Base-by-base conservation (phyloP, 64 coral and sea anemone species). In the Stichodactyla mertensii region DNA sequence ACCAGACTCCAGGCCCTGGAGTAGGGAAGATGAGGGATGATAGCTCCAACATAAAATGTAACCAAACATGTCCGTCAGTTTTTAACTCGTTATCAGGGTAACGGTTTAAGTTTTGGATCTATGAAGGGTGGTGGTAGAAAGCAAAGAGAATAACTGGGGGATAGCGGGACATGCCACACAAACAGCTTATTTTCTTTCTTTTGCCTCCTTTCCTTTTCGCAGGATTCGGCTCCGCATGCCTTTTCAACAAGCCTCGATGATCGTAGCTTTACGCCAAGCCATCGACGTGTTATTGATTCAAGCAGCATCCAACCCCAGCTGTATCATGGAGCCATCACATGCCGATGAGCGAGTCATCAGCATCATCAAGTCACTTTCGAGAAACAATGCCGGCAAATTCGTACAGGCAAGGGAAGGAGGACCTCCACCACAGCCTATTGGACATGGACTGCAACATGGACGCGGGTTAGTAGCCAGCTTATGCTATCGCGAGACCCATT, bases 161-260 rank as follows among this genome's bases (percentile, higher is more conserved):
- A 2, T 45, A 45, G 36, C 36, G 3, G 36, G 36, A 45, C 36
- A 45, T 45, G 36, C 36, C 36, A 45, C 36, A 45, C 36, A 45
- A 61, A 18, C 18, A 61, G 59, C 13, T 59, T 16, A 16, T 59
- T 19, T 64, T 23, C 6, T 71, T 24, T 31, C 12, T 31, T 31
- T 31, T 31, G 8, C 5, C 69, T 74, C 24, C 16, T 31, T 74
- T 11, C 27, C 20, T 27, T 53, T 53, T 20, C 0, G 20, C 78
- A 98, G 96, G 96, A 79, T 98, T 52, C 88, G 87, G 22, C 90
- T 94, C 14, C 92, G 96, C n/a, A 94, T 98, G 90, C 89, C 92
- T 26, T 89, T 94, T 55, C 84, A 82, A 51, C 96, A 98, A 71
- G 96, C 92, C 12, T 92, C 96, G 55, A 89, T 92, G 89, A 85